Evolutionary conservation across 2,797 vertebrate species (phyloP).

Genomic region (Hafferia zeledoni): DNA sequence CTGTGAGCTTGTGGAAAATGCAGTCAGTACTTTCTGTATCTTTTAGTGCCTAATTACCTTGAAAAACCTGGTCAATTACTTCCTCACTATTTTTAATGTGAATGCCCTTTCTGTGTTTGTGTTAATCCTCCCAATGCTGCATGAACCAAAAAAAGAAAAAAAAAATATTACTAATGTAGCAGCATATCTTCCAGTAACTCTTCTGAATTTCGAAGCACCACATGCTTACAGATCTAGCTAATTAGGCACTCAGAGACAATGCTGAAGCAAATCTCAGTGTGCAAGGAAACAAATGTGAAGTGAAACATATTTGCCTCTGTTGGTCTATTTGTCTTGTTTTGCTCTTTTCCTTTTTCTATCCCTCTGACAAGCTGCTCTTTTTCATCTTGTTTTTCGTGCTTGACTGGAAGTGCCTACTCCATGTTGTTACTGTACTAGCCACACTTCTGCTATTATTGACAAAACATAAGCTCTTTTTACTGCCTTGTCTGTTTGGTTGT

Average conservation of each 20-base stretch:
- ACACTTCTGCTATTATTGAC: constrained; percentile 19
- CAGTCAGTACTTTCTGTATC: rapidly evolving
- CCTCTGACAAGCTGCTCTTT: neutral
- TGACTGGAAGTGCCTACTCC: constrained; percentile 30
- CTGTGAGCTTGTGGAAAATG: neutral
- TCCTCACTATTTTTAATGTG: neutral
- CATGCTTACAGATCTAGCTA: neutral
- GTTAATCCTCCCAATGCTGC: neutral
- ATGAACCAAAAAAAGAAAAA: neutral
- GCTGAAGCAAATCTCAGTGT: constrained; percentile 24
- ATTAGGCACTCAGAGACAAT: neutral
- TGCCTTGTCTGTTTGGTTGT: constrained; percentile 9
- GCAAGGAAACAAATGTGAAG: constrained; percentile 29
- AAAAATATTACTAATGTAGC: neutral
- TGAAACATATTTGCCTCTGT: constrained; percentile 22
- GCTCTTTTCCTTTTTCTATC: neutral
- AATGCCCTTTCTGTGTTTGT: neutral
- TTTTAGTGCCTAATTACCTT: neutral
- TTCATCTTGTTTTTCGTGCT: constrained; percentile 30
- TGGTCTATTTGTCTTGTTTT: constrained; percentile 35
- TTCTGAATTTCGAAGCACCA: neutral
- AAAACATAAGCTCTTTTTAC: constrained; percentile 3
- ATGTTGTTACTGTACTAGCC: neutral
- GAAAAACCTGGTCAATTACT: neutral
- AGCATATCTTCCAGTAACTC: neutral